phyloP scores from a whole-genome alignment of 1,140 invertebrate genomes.

The Aphaenogaster ashmeadi region DNA sequence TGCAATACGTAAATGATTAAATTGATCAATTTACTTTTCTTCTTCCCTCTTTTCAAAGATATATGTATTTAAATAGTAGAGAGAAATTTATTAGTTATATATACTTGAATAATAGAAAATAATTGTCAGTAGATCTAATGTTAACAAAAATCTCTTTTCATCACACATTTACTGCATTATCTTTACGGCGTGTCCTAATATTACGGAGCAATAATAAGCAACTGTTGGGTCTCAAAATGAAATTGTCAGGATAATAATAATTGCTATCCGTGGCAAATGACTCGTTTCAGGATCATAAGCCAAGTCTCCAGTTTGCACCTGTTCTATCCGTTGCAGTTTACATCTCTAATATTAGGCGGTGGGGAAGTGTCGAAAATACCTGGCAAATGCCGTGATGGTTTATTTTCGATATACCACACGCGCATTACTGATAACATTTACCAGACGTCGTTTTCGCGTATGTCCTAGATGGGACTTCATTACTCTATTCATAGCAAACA shows the following conservation, averaged over 20 bases:
- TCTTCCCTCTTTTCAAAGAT: too few relatives aligned
- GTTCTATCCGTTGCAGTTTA: slow-evolving; percentile 57
- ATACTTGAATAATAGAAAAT: too few relatives aligned
- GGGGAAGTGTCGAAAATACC: slow-evolving; percentile 71
- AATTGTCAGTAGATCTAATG: too few relatives aligned
- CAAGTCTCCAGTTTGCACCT: slow-evolving; percentile 74
- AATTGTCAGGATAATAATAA: slow-evolving; percentile 28
- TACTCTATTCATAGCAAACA: slow-evolving; percentile 44
- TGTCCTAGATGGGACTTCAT: slow-evolving; percentile 27
- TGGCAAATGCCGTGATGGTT: slow-evolving; percentile 47
- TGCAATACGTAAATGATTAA: too few relatives aligned
- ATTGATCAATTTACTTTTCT: too few relatives aligned
- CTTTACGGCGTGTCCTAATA: background rate
- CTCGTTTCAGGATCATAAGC: slow-evolving; percentile 35
- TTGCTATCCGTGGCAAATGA: background rate
- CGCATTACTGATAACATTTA: slow-evolving; percentile 33
- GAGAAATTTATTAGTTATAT: too few relatives aligned
- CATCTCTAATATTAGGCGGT: slow-evolving; percentile 67
- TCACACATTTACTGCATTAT: background rate
- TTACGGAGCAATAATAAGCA: background rate
- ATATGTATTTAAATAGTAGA: too few relatives aligned
- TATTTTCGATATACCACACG: slow-evolving; percentile 38
- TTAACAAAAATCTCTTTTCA: background rate
- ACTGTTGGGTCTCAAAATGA: background rate
- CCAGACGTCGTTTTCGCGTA: slow-evolving; percentile 4